Evolutionary conservation across 2,797 vertebrate genomes (phyloP).

Genomic region (Pyrrhura leucotis): DNA sequence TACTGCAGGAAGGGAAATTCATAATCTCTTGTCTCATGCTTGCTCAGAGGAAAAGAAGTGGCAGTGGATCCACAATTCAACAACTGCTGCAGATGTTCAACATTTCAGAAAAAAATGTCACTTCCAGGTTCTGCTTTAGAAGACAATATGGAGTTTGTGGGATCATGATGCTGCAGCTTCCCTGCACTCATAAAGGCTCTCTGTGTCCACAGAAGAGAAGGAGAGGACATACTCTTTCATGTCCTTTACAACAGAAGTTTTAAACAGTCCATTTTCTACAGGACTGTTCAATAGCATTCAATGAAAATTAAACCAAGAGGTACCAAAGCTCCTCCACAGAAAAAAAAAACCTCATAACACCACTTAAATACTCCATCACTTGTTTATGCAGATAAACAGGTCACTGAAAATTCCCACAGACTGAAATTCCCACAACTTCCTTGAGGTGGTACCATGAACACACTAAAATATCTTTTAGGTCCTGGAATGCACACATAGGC

Average conservation of each 20-base stretch:
- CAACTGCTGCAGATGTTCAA: background rate
- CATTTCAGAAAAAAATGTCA: background rate
- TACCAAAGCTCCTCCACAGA: background rate
- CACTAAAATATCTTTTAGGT: background rate
- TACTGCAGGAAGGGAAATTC: background rate
- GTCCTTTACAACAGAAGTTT: background rate
- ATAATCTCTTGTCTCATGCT: background rate
- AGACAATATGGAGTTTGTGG: background rate
- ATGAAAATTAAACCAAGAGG: background rate
- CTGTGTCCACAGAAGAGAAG: background rate
- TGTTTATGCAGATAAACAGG: rapidly evolving
- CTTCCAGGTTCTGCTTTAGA: background rate
- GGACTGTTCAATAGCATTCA: background rate
- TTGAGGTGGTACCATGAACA: conserved; percentile 68
- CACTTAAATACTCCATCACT: background rate
- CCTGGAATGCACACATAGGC: background rate
- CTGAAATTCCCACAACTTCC: conserved; percentile 43
- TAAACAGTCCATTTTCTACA: background rate
- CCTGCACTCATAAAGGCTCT: rapidly evolving
- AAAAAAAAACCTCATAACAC: background rate
- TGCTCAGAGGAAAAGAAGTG: background rate
- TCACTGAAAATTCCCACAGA: background rate
- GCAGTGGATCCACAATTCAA: background rate
- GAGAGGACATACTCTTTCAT: background rate
- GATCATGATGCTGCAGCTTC: background rate